Evolutionary conservation across 2,113 vertebrate genomes (phyloP).

Genomic region (Cnemophilus loriae): DNA sequence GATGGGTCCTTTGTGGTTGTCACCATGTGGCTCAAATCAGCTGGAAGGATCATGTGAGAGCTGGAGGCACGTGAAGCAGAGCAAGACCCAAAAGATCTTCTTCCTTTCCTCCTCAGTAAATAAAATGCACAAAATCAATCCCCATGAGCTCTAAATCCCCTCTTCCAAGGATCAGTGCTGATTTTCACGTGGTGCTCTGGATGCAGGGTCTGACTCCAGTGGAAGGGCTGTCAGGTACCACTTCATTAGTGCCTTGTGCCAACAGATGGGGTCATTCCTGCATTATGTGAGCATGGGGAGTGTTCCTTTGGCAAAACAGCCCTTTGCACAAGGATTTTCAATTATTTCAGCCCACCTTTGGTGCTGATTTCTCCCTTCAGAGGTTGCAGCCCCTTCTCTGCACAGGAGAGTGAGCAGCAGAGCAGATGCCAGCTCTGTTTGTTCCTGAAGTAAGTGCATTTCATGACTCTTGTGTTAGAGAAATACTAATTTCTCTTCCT

Average conservation of each 20-base stretch:
- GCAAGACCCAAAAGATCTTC: neutral
- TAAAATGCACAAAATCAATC: neutral
- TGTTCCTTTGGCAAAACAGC: neutral
- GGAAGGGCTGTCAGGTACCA: neutral
- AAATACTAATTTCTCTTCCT: neutral
- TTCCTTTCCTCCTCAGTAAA: neutral
- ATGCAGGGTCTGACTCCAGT: neutral
- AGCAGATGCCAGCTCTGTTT: neutral
- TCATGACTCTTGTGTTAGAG: neutral
- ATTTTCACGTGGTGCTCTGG: neutral
- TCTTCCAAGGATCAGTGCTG: neutral
- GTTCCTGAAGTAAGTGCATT: neutral
- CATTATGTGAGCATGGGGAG: fast-evolving
- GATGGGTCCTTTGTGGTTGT: neutral
- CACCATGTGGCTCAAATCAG: neutral
- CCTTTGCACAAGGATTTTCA: neutral
- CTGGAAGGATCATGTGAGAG: neutral
- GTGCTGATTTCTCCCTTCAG: neutral
- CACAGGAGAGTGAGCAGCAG: neutral
- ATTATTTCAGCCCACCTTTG: neutral
- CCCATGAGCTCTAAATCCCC: neutral
- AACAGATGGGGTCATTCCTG: neutral
- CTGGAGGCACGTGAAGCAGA: neutral
- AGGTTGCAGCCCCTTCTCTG: neutral
- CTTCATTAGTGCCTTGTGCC: neutral